Percentiles rank a stretch among this genome's conserved stretches.
phyloP scores from a whole-genome alignment of 92 coral and sea anemone genomes.

The Bergia puertoricense region DNA sequence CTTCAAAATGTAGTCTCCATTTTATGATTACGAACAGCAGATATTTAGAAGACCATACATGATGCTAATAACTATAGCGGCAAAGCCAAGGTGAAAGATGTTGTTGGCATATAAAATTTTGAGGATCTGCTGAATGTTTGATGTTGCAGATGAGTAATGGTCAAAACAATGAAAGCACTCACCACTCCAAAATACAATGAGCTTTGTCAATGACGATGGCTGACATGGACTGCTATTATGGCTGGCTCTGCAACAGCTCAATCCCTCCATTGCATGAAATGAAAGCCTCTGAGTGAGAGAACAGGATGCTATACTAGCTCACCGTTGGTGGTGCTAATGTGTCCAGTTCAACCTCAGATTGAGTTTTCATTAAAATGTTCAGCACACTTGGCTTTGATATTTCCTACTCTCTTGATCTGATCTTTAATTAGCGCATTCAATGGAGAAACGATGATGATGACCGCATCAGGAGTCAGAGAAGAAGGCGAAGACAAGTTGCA shows the following conservation, averaged over 20 bases:
- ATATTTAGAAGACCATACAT: slow-evolving; percentile 12
- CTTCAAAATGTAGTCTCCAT: neutral
- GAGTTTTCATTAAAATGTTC: too few relatives aligned
- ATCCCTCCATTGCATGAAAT: slow-evolving; percentile 54
- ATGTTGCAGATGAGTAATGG: neutral
- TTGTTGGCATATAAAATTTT: neutral
- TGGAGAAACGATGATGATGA: too few relatives aligned
- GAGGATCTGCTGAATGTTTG: slow-evolving; percentile 21
- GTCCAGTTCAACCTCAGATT: too few relatives aligned
- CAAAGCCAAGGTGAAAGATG: neutral
- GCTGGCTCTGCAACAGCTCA: slow-evolving; percentile 56
- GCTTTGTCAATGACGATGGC: slow-evolving; percentile 59
- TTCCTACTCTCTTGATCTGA: too few relatives aligned
- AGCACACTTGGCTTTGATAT: too few relatives aligned
- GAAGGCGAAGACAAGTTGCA: too few relatives aligned
- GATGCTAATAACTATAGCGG: neutral
- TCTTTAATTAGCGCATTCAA: too few relatives aligned
- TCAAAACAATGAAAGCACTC: slow-evolving; percentile 40
- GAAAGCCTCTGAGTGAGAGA: slow-evolving; percentile 57
- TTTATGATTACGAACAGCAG: slow-evolving; percentile 29
- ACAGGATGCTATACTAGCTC: neutral
- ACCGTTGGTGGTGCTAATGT: too few relatives aligned
- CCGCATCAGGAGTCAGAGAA: too few relatives aligned
- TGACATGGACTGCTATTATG: slow-evolving; percentile 50
- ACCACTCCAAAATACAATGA: slow-evolving; percentile 71